Conservation (phyloP, 2,888 invertebrate genomes). For the Drosophila engyochracea region DNA sequence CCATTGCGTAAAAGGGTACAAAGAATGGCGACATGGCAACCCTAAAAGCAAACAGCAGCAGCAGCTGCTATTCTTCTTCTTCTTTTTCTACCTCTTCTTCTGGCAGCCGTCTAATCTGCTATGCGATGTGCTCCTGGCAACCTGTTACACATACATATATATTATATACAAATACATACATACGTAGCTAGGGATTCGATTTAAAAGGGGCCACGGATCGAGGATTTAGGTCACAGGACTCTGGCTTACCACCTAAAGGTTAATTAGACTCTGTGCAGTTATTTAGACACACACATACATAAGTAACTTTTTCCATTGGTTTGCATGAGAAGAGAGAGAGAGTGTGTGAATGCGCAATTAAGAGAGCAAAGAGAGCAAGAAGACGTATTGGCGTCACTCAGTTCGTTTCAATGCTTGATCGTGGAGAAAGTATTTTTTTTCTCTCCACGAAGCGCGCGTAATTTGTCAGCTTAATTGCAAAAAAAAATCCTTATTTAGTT, state of each 20-base stretch:
- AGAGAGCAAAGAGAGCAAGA: neutral
- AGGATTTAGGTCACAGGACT: slow-evolving; percentile 21
- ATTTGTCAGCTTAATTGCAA: neutral
- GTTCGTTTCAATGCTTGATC: neutral
- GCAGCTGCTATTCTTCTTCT: slow-evolving; percentile 59
- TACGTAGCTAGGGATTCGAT: neutral
- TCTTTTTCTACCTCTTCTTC: slow-evolving; percentile 21
- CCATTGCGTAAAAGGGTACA: slow-evolving; percentile 59
- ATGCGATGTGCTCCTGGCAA: slow-evolving; percentile 65
- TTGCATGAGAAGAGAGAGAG: too few relatives aligned
- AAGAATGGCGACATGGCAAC: slow-evolving; percentile 31
- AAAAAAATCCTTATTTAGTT: neutral
- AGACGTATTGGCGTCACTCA: neutral
- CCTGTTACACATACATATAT: slow-evolving; percentile 60
- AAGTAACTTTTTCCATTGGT: neutral
- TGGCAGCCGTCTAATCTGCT: slow-evolving; percentile 68
- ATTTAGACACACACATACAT: slow-evolving; percentile 19
- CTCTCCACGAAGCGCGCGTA: neutral
- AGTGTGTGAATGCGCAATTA: neutral
- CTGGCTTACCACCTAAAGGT: slow-evolving; percentile 40
- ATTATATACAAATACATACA: neutral
- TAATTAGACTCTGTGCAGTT: slow-evolving; percentile 65
- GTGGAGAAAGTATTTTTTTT: neutral
- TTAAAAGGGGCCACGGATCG: slow-evolving; percentile 8
- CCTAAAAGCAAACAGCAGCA: slow-evolving; percentile 19